These are phyloP conservation scores for Hymenopus coronatus DNA, from an alignment of 2,888 invertebrate genomes.

Conservation along the genomic window DNA sequence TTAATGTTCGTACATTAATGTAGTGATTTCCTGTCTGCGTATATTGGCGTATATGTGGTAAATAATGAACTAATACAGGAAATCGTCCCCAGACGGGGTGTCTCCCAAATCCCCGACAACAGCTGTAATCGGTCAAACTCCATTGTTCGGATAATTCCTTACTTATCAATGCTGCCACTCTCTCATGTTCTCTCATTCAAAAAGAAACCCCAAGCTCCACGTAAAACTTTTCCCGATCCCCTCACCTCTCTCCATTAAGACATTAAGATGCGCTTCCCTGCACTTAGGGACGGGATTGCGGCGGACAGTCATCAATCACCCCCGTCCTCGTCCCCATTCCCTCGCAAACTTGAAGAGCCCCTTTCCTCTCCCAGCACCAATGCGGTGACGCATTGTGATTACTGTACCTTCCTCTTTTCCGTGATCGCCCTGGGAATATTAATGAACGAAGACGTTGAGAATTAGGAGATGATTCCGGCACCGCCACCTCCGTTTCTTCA, in stretches of 20 bases:
- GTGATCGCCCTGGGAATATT: slow-evolving; percentile 25
- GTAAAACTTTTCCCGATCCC: background rate
- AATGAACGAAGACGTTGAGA: slow-evolving; percentile 23
- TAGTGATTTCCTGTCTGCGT: no score
- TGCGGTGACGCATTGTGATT: slow-evolving; percentile 27
- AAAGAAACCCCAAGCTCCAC: background rate
- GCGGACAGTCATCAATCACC: slow-evolving; percentile 28
- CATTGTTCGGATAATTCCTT: background rate
- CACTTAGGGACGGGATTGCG: slow-evolving; percentile 22
- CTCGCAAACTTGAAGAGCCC: background rate
- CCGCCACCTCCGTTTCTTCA: background rate
- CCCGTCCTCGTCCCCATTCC: background rate
- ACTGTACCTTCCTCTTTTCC: slow-evolving; percentile 8
- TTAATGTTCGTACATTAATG: no score
- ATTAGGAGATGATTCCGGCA: slow-evolving; percentile 16
- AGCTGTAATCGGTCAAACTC: background rate
- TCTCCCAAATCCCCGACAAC: no score
- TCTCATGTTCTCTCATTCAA: background rate
- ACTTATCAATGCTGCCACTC: background rate
- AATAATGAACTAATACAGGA: no score
- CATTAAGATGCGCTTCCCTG: slow-evolving; percentile 23
- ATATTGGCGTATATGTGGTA: no score
- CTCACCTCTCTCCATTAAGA: background rate
- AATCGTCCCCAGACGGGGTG: no score
- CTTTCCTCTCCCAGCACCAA: background rate